Percentiles rank a stretch among this genome's conserved stretches.
These are phyloP conservation scores for Zeugodacus cucurbitae DNA, from an alignment of 1,140 invertebrate species.

Conservation along the genomic window DNA sequence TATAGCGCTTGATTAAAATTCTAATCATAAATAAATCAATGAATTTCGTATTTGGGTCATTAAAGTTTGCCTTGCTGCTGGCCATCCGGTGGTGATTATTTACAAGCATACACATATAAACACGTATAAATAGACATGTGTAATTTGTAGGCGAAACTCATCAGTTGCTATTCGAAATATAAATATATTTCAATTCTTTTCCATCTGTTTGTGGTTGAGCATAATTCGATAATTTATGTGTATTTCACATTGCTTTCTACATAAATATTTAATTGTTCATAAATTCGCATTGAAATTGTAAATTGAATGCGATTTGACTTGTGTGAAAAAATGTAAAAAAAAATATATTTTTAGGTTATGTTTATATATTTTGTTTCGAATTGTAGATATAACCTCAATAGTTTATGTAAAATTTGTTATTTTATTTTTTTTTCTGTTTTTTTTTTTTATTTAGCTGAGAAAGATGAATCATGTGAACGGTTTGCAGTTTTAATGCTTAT, in stretches of 20 bases:
- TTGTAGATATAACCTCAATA: too few species aligned
- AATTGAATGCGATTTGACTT: too few species aligned
- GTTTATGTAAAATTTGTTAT: too few species aligned
- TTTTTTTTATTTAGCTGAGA: too few species aligned
- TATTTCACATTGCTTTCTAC: not conserved
- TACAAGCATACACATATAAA: not conserved
- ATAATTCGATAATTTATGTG: not conserved
- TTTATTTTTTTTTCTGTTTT: too few species aligned
- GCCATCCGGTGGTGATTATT: not conserved
- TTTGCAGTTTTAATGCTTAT: too few species aligned
- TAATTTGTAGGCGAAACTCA: not conserved
- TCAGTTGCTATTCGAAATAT: not conserved
- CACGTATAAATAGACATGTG: not conserved
- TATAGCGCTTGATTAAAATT: not conserved
- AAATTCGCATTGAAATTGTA: not conserved
- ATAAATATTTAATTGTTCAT: not conserved
- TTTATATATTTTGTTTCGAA: too few species aligned
- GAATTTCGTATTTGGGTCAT: slow-evolving; percentile 14
- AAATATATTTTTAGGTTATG: too few species aligned
- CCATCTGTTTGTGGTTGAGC: not conserved
- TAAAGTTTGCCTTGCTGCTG: not conserved
- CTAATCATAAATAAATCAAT: slow-evolving; percentile 33
- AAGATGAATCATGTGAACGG: too few species aligned
- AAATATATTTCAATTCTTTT: not conserved
- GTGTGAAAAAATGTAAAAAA: too few species aligned